Conservation (phyloP, 2,797 vertebrate genomes). For the Gymnoscopelus microlampas region DNA sequence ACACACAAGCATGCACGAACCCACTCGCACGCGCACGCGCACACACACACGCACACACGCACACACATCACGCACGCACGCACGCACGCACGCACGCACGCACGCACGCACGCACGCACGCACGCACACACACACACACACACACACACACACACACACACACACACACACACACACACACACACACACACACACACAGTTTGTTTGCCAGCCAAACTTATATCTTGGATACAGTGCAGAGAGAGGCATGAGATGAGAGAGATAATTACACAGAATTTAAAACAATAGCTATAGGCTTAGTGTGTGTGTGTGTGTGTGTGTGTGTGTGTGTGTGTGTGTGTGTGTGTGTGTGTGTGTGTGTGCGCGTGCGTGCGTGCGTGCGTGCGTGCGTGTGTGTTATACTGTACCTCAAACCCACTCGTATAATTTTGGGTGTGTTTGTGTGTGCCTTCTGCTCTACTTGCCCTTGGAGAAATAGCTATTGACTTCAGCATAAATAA, state of each 20-base stretch:
- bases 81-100: background rate
- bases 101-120: slow-evolving; percentile 23
- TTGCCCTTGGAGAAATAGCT: slow-evolving; percentile 62
- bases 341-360: slow-evolving; percentile 18
- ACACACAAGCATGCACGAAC: slow-evolving; percentile 12
- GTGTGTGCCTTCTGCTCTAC: slow-evolving; percentile 26
- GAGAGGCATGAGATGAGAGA: slow-evolving; percentile 39
- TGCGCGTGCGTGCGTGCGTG: slow-evolving; percentile 37
- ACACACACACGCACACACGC: slow-evolving; percentile 2
- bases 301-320: background rate
- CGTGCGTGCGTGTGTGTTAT: slow-evolving; percentile 40
- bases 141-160: slow-evolving; percentile 3
- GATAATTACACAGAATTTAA: slow-evolving; percentile 71
- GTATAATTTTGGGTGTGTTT: slow-evolving; percentile 17
- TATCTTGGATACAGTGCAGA: slow-evolving; percentile 54
- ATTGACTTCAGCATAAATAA: slow-evolving; percentile 43
- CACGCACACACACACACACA: background rate
- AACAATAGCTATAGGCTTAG: slow-evolving; percentile 64
- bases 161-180: slow-evolving; percentile 8
- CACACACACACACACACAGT: slow-evolving; percentile 16
- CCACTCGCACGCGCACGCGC: slow-evolving; percentile 10
- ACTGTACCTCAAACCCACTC: too few relatives aligned
- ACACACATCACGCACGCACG: slow-evolving; percentile 22
- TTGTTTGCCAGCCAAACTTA: slow-evolving; percentile 61
- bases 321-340: slow-evolving; percentile 29